Percentiles rank a stretch among this genome's conserved stretches.
phyloP scores from a whole-genome alignment of 2,888 invertebrate species.

The Megastigmus dorsalis region DNA sequence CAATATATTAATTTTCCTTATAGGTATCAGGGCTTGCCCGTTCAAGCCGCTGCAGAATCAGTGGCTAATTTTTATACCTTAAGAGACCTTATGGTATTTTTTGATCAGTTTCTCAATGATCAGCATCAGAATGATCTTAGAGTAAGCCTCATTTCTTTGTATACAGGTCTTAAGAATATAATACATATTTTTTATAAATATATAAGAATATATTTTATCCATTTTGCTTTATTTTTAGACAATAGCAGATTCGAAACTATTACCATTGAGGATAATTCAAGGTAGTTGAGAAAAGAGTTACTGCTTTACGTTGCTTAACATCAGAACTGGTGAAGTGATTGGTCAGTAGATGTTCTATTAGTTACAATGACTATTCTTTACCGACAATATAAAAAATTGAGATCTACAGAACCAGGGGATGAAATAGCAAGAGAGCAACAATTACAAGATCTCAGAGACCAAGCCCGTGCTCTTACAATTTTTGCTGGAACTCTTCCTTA shows the following conservation, averaged over 20 bases:
- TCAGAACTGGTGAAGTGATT: constrained; percentile 82
- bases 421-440: constrained; percentile 77
- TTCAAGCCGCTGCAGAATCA: constrained; percentile 76
- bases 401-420: constrained; percentile 70
- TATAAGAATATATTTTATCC: constrained; percentile 4
- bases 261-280: constrained; percentile 85
- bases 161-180: background rate
- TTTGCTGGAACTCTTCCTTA: constrained; percentile 96
- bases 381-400: constrained; percentile 78
- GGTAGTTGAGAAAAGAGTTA: constrained; percentile 87
- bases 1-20: constrained; percentile 18
- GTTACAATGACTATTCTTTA: constrained; percentile 86
- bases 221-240: constrained; percentile 76
- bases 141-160: constrained; percentile 73
- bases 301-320: constrained; percentile 74
- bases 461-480: constrained; percentile 91
- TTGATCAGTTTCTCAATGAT: constrained; percentile 90
- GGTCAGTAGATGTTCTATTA: constrained; percentile 90
- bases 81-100: constrained; percentile 89
- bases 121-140: constrained; percentile 88
- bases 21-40: constrained; percentile 69
- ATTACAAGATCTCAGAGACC: constrained; percentile 85
- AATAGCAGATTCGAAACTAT: constrained; percentile 82
- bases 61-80: constrained; percentile 88
- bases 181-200: constrained; percentile 31